Evolutionary conservation across 2,797 vertebrate genomes (phyloP).

Genomic region (Margarornis squamiger): DNA sequence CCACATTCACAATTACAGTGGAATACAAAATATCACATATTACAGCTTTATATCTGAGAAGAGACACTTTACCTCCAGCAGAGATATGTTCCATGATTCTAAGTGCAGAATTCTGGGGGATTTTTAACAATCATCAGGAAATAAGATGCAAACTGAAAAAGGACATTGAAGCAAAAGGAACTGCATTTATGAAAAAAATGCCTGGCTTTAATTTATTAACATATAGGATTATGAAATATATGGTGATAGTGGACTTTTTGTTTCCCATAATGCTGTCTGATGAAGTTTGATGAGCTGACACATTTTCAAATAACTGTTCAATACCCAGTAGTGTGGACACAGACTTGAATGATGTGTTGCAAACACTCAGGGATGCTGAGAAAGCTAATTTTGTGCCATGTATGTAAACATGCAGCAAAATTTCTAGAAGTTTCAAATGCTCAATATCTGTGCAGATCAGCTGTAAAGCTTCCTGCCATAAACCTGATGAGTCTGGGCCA

Average conservation of each 20-base stretch:
- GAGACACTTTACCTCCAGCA: background rate
- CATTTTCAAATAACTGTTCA: background rate
- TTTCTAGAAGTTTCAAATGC: background rate
- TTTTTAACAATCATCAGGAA: background rate
- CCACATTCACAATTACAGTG: background rate
- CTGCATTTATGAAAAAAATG: background rate
- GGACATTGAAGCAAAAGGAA: background rate
- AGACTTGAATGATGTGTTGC: background rate
- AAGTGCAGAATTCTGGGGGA: background rate
- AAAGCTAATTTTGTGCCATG: background rate
- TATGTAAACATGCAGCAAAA: background rate
- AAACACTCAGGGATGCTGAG: background rate
- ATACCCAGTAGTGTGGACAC: fast-evolving
- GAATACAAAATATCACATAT: background rate
- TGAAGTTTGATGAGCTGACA: background rate
- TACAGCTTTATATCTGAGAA: background rate
- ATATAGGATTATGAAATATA: background rate
- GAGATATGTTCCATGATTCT: background rate
- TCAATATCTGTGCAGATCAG: background rate
- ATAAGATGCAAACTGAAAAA: background rate
- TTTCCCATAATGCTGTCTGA: background rate
- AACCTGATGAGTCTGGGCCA: background rate
- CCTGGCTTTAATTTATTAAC: background rate
- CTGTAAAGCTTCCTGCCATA: background rate
- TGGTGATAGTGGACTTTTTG: background rate